Base-by-base conservation (phyloP, 92 coral and sea anemone species). In the Epizoanthus scotinus region DNA sequence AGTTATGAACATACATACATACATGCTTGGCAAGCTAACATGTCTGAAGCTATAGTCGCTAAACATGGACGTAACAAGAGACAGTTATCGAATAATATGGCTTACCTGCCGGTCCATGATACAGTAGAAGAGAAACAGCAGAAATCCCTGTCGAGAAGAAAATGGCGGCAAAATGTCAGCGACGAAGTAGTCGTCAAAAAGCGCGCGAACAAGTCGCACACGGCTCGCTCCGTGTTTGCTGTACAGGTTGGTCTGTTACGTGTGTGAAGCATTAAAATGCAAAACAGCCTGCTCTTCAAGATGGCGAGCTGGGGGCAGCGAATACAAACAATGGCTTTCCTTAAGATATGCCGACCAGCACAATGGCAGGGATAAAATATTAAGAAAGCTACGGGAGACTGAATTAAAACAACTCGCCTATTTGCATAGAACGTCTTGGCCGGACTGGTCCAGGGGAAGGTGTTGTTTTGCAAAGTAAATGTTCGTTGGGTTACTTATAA, bases 81-180 rank as follows among this genome's bases (percentile, higher is more conserved):
- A 47, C 24, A 8, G 40, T 50, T 67, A 63, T 52, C 63, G 49
- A 73, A 55, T 19, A 20, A 68, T 15, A 54, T 9, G 67, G 62
- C 73, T 69, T 42, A 93, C 97, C 92, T 93, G 90, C 15, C 97
- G 74, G 82, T 93, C 94, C 90, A 88, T 88, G 68, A 93, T 64
- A 34, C 90, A 89, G 70, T 93, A 93, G 72, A 93, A 93, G 17
- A 89, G 27, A 26, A 92, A 63, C 31, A 92, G 77, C 69, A 92
- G 69, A 25, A 92, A 73, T 36, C 97, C 97, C 97, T 92, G 93
- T 70, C 44, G 66, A 91, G 74, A 22, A 67, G 67, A 24, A 20
- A 61, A 85, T 52, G 52, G 38, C 66, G 63, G 52, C 52, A 12
- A 63, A 62, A 34, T 71, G 60, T 34, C 42, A 8, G 22, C 25